Percentiles rank a stretch among this genome's conserved stretches.
These are phyloP conservation scores for Trichonephila clavata DNA, from an alignment of 1,140 invertebrate genomes.

Conservation along the genomic window DNA sequence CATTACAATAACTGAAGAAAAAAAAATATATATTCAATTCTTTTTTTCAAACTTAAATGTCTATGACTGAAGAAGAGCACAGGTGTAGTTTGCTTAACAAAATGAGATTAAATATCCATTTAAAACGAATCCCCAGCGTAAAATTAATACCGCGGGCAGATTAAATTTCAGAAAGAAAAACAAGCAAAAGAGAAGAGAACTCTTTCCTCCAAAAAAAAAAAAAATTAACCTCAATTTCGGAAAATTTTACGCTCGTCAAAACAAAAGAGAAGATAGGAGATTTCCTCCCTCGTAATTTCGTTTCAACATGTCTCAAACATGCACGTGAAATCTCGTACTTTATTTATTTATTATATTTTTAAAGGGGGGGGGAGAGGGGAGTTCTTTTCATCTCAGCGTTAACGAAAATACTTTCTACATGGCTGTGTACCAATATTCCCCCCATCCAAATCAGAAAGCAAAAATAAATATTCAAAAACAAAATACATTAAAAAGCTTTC, in stretches of 20 bases:
- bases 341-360: too few relatives aligned
- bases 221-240: slow-evolving; percentile 62
- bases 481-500: neutral
- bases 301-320: neutral
- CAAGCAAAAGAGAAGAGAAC: slow-evolving; percentile 23
- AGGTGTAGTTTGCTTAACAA: slow-evolving; percentile 47
- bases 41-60: neutral
- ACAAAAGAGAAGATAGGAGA: slow-evolving; percentile 52
- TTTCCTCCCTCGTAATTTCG: slow-evolving; percentile 42
- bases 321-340: neutral
- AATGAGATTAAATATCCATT: slow-evolving; percentile 67
- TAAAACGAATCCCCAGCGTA: slow-evolving; percentile 57
- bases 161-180: slow-evolving; percentile 62
- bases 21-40: neutral
- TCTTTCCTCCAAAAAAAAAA: neutral
- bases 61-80: neutral
- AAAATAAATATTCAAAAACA: neutral
- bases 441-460: neutral
- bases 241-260: slow-evolving; percentile 72
- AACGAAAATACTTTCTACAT: neutral
- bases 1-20: neutral
- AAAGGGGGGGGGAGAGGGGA: too few relatives aligned
- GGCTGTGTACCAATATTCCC: neutral
- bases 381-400: neutral
- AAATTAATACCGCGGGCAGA: slow-evolving; percentile 58